Evolutionary conservation across 2,797 vertebrate genomes (phyloP), one percentile per base, ranked within the genome.

Genomic region (Atherinosoma microstoma): DNA sequence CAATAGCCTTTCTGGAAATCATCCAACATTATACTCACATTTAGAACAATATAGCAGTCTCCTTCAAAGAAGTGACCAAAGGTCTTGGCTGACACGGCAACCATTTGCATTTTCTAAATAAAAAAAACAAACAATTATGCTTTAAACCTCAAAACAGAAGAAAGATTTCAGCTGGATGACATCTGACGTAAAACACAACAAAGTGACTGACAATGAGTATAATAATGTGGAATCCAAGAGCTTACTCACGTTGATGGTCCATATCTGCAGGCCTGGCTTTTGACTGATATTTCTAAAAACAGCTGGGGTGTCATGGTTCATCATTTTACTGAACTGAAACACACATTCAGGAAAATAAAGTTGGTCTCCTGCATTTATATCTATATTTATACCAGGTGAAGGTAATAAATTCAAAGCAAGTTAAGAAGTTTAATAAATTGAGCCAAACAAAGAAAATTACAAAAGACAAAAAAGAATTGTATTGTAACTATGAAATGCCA

Each of bases 1-100:
- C 9, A 10, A 10, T 11, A 22, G 36, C 24, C 49, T 73, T 60
- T 24, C 24, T 38, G 51, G 72, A 85, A 84, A 79, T 64, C 58
- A 78, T 30, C 7, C 18, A 24, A 36, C 16, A 13, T 27, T 67
- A 6, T 77, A 96, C 96, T 96, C 87, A 98, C 97, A 4, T 92
- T 76, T 64, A 98, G 87, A 81, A 97, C 74, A 58, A 98, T 92
- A 88, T 98, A 98, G 79, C 96, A 97, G 87, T 98, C 97, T 2
- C 97, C 97, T 88, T 97, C 96, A 73, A 97, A 98, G 83, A 98
- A 97, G 30, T 95, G 96, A 36, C 97, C 97, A 20, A 94, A 96
- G 18, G 91, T 94, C 64, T 94, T 93, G 18, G 94, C 84, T 42
- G 95, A 92, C 64, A 98, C 80, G 2, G 96, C 91, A 64, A 91